Conservation (phyloP, 2,113 vertebrate species). For the Hylia prasina region DNA sequence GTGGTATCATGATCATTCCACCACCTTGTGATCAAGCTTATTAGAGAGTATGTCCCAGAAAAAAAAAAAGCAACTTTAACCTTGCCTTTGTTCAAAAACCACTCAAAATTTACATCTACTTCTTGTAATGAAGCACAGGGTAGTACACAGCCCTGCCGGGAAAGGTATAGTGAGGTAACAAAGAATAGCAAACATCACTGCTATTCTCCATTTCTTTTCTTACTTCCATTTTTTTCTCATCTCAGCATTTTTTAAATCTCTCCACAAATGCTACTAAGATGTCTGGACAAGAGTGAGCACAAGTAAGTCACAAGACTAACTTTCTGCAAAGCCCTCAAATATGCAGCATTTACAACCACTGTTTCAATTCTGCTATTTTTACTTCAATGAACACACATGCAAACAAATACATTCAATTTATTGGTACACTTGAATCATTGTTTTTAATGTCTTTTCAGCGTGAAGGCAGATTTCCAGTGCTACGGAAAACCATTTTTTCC, state of each 20-base stretch:
- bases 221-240: neutral
- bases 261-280: neutral
- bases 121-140: neutral
- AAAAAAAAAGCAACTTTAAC: neutral
- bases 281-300: neutral
- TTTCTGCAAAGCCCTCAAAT: neutral
- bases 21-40: neutral
- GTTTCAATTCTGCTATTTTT: neutral
- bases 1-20: neutral
- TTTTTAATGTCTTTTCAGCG: neutral
- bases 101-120: neutral
- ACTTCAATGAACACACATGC: neutral
- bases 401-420: neutral
- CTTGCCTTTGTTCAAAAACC: neutral
- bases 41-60: neutral
- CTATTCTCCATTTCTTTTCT: neutral
- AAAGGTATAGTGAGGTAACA: neutral
- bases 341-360: neutral
- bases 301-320: neutral
- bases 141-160: neutral
- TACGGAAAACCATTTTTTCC: neutral
- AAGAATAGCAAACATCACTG: neutral
- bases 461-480: neutral
- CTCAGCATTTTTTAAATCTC: neutral
- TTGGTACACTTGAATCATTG: rapidly evolving